Base-by-base conservation (phyloP, 2,797 vertebrate genomes). In the Salmo trutta region DNA sequence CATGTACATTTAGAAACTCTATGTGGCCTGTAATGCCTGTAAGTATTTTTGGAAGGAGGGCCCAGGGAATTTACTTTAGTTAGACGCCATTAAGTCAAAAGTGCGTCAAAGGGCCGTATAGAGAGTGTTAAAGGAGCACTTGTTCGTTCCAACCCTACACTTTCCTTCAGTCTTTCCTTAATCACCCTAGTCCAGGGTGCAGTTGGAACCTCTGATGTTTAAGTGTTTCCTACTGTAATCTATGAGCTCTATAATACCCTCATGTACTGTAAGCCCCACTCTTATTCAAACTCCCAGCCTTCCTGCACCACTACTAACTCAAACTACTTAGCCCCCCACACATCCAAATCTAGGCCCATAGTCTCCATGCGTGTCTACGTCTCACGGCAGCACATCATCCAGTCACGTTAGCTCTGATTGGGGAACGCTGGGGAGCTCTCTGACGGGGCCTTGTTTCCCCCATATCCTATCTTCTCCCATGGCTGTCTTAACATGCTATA, bases 31-130 rank as follows among this genome's bases (percentile, higher is more conserved):
- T 59, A 64, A 76, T 54, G 56, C 24, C 75, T 81, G 41, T 80
- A 82, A 81, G 84, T 79, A 75, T 81, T 84, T 59, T 82, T 80
- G 76, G 76, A 79, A 76, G 14, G 12, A 27, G 14, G 65, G 80
- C 76, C 33, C 54, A 14, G 69, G 59, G 76, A 54, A 77, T 75
- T 66, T 75, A 52, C 75, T 69, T 65, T 29, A 73, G 53, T 83
- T 76, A 56, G 80, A 71, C 81, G 77, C 74, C 75, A 80, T 85
- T 85, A 80, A 47, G 33, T 66, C 33, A 36, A 12, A 19, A 56
- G 71, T 72, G 52, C 69, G 76, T 83, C 81, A 83, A 71, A 69
- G 71, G 51, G 10, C 8, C 67, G 53, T 21, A 53, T 73, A 62
- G 41, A 73, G 79, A 64, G n/a, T 29, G 75, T 71, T 76, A 29